Evolutionary conservation across 2,113 vertebrate species (phyloP), one percentile per base, ranked within the genome.

Genomic region (Pithys albifrons): DNA sequence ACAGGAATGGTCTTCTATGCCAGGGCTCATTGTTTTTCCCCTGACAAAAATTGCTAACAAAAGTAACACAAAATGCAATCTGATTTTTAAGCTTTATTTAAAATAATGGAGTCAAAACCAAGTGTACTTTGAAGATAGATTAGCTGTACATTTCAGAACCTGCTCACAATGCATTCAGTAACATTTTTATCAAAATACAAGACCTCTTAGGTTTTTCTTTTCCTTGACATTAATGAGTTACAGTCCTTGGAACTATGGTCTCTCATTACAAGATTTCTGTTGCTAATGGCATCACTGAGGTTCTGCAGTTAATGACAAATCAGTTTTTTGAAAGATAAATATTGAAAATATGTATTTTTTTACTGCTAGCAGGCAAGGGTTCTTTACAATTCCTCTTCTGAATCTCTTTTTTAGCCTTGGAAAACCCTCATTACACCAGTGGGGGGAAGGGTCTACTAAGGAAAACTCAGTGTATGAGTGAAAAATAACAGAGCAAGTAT

Each of bases 141-240:
- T 59, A 82, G 49, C 61, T 85, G 31, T 95, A 91, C 45, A 46
- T 95, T 97, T 97, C 93, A 95, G 78, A 94, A 94, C 78, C 57
- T 93, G 45, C 65, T 95, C 66, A 91, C 31, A 94, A 93, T 90
- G 29, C 31, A 88, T 96, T 96, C 67, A 39, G 66, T 74, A 89
- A 74, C 74, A 59, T 65, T 96, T 95, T 93, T 96, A 82, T 75
- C 69, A 93, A 93, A 97, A 94, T 85, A 64, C 20, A 94, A 75
- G 73, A 24, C 11, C 64, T 95, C 31, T 83, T 37, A 48, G 20
- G 7, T 64, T 79, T 79, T 85, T 90, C 11, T 66, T 54, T 70
- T 12, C 12, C 35, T 28, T 92, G 81, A 66, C 41, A 61, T 95
- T 91, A 94, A 92, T 93, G 73, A 91, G 81, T 70, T 55, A 72